phyloP scores from a whole-genome alignment of 2,888 invertebrate genomes.

The Hoplodrina ambigua region DNA sequence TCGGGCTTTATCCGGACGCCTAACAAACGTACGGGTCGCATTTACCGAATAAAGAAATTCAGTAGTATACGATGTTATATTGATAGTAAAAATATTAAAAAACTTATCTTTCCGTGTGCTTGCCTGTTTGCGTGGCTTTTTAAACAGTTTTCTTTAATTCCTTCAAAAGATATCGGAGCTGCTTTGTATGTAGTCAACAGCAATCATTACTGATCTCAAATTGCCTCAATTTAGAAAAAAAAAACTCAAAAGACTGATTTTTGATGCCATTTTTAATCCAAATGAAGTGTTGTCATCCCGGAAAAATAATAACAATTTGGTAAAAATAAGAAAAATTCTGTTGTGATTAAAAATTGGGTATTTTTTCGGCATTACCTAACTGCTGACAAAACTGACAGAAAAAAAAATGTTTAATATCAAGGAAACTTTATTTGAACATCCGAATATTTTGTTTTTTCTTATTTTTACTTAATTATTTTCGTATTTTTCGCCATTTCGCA shows the following conservation, averaged over 20 bases:
- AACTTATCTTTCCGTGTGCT: background rate
- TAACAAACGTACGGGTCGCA: too few species aligned
- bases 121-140: background rate
- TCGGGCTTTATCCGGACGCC: too few species aligned
- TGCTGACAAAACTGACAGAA: conserved; percentile 57
- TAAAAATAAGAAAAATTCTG: conserved; percentile 58
- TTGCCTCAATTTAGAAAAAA: conserved; percentile 59
- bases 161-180: conserved; percentile 2
- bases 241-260: conserved; percentile 69
- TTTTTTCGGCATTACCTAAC: conserved; percentile 3
- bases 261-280: conserved; percentile 65
- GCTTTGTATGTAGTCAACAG: conserved; percentile 54
- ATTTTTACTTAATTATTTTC: conserved; percentile 57
- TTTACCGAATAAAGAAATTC: background rate
- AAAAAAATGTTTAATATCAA: conserved; percentile 4
- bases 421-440: conserved; percentile 7
- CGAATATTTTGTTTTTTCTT: conserved; percentile 42
- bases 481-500: conserved; percentile 49
- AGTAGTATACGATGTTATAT: background rate
- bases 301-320: conserved; percentile 40
- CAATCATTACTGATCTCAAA: conserved; percentile 66
- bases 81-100: background rate
- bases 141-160: conserved; percentile 21
- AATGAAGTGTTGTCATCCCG: conserved; percentile 50
- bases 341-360: conserved; percentile 49